Base-by-base conservation (phyloP, 2,797 vertebrate species). In the Characodon lateralis region DNA sequence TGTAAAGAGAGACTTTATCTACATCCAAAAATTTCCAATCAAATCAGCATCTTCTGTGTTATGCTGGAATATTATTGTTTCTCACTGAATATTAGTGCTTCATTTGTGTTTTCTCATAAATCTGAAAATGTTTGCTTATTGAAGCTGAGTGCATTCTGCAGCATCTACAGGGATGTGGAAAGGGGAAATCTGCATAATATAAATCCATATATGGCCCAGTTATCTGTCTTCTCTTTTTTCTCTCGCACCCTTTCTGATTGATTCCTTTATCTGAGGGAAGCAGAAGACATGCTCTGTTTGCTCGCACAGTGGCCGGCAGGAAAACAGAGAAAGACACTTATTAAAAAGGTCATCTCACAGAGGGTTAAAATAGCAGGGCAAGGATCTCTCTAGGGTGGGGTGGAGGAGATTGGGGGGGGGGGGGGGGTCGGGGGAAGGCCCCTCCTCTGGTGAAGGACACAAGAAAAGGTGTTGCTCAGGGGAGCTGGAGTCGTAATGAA, bases 291-390 rank as follows among this genome's bases (percentile, higher is more conserved):
- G 94, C 95, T 95, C 95, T 95, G 94, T 95, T 95, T 95, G 94
- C 93, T 94, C 91, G 90, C 92, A 83, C 93, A 94, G 92, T 95
- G 94, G 92, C 94, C 93, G 89, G 91, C 93, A 95, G 94, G 94
- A 95, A 94, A 95, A 95, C 94, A 95, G 95, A 93, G 94, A 95
- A 95, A 95, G 95, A 95, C 95, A 95, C 95, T 96, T 96, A 95
- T 95, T 96, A 95, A 95, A 96, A 95, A 95, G 95, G 95, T 95
- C 95, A 95, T 91, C 93, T 93, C 95, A 88, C 94, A 94, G 94
- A 94, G 94, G 95, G 94, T 95, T 95, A 95, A 95, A 95, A 94
- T 93, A 94, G 93, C 95, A 94, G 93, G 93, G 94, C 93, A 94
- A 77, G 48, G 85, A 92, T 87, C 88, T 92, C 94, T 91, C 91